These are phyloP conservation scores for Operophtera brumata DNA, from an alignment of 2,888 invertebrate species.

Conservation along the genomic window DNA sequence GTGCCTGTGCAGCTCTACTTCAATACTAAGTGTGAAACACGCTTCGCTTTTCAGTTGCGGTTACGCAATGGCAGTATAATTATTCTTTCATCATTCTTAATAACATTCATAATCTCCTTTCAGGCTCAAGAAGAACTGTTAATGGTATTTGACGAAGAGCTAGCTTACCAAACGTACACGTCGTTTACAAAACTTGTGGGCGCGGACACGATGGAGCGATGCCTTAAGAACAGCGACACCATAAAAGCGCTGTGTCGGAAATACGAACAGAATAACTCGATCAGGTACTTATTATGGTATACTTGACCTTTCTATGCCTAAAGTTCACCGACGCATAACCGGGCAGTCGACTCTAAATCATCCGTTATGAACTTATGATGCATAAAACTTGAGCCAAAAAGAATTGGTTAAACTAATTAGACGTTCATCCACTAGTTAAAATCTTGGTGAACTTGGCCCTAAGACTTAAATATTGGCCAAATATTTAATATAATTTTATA, in stretches of 20 bases:
- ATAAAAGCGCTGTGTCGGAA: constrained; percentile 88
- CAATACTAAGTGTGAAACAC: no score
- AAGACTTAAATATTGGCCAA: no score
- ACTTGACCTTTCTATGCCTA: background rate
- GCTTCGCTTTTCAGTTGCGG: background rate
- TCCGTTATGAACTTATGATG: no score
- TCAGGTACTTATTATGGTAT: constrained; percentile 43
- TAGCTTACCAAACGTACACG: constrained; percentile 91
- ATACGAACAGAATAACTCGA: constrained; percentile 78
- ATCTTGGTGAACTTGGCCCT: no score
- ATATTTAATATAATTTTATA: no score
- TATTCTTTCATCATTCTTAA: background rate
- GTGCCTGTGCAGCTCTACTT: no score
- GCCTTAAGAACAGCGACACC: constrained; percentile 88
- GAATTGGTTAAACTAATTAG: no score
- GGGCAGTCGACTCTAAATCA: no score
- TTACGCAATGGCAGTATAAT: background rate
- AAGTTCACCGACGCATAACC: no score
- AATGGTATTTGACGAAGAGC: constrained; percentile 89
- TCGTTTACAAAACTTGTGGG: constrained; percentile 88
- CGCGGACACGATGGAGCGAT: constrained; percentile 84
- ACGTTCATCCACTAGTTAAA: no score
- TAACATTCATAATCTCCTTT: background rate
- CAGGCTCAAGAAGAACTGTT: constrained; percentile 89
- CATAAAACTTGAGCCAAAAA: no score